These are phyloP conservation scores for Drosophila flavopinicola DNA, from an alignment of 2,888 invertebrate genomes.

Conservation along the genomic window DNA sequence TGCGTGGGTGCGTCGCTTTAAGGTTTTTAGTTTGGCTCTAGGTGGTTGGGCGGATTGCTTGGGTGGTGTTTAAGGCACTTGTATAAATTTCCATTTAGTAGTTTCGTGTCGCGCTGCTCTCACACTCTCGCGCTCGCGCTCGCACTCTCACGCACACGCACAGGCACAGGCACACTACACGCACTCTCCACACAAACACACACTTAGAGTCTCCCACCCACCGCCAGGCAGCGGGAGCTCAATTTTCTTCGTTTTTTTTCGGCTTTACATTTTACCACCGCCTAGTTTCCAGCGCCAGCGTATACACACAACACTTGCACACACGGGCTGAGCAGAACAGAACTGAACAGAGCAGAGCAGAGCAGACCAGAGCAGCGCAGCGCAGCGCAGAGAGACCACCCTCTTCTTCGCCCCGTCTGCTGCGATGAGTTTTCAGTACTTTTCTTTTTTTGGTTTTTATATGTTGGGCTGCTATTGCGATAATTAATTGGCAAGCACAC, in stretches of 20 bases:
- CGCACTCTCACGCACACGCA: slow-evolving; percentile 44
- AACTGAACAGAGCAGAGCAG: slow-evolving; percentile 26
- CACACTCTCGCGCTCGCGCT: slow-evolving; percentile 35
- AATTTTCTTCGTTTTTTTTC: slow-evolving; percentile 64
- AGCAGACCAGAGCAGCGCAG: slow-evolving; percentile 34
- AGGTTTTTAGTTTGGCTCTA: slow-evolving; percentile 31
- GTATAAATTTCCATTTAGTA: slow-evolving; percentile 75
- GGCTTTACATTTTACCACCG: slow-evolving; percentile 73
- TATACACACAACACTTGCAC: slow-evolving; percentile 74
- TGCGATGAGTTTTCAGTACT: slow-evolving; percentile 42
- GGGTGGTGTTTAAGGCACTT: slow-evolving; percentile 54
- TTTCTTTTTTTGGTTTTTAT: slow-evolving; percentile 21
- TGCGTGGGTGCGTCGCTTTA: slow-evolving; percentile 56
- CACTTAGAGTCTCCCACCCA: slow-evolving; percentile 51
- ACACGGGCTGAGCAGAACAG: slow-evolving; percentile 57
- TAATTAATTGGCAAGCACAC: slow-evolving; percentile 17
- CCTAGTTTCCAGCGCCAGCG: slow-evolving; percentile 76
- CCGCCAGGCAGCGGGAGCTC: slow-evolving; percentile 55
- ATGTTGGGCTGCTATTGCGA: slow-evolving; percentile 6
- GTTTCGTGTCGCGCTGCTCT: slow-evolving; percentile 53
- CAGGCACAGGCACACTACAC: slow-evolving; percentile 46
- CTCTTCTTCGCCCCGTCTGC: slow-evolving; percentile 44
- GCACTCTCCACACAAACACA: slow-evolving; percentile 47
- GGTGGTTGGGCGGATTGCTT: slow-evolving; percentile 14
- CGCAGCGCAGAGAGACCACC: slow-evolving; percentile 49